Evolutionary conservation across 2,888 invertebrate genomes (phyloP).

Genomic region (Hartigia nigra): DNA sequence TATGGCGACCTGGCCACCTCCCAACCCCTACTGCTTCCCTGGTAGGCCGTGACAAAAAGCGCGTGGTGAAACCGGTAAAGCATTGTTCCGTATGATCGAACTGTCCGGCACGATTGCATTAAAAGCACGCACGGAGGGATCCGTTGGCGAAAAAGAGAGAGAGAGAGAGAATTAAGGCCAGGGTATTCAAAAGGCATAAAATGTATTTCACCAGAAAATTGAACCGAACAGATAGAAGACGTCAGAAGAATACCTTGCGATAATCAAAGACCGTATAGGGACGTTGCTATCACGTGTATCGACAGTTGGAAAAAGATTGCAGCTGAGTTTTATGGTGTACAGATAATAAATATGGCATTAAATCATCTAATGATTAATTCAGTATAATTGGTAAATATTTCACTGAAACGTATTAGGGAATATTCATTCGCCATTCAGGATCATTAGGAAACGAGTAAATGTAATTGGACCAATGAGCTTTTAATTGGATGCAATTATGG

Average conservation of each 20-base stretch:
- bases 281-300: neutral
- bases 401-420: neutral
- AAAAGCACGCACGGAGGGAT: slow-evolving; percentile 1
- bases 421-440: neutral
- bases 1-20: slow-evolving; percentile 18
- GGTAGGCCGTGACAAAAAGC: slow-evolving; percentile 22
- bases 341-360: neutral
- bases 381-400: neutral
- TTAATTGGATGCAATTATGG: slow-evolving; percentile 54
- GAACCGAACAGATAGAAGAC: neutral
- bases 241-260: neutral
- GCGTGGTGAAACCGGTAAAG: slow-evolving; percentile 18
- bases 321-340: neutral
- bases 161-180: neutral
- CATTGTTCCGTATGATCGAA: slow-evolving; percentile 5
- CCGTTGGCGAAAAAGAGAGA: neutral
- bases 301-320: neutral
- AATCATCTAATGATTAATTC: neutral
- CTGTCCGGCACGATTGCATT: slow-evolving; percentile 1
- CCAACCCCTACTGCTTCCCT: slow-evolving; percentile 6
- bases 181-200: neutral
- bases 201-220: neutral
- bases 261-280: neutral
- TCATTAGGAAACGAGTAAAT: neutral
- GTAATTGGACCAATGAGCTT: slow-evolving; percentile 37